Conservation (phyloP, 2,888 invertebrate species). For the Dascillus cervinus region DNA sequence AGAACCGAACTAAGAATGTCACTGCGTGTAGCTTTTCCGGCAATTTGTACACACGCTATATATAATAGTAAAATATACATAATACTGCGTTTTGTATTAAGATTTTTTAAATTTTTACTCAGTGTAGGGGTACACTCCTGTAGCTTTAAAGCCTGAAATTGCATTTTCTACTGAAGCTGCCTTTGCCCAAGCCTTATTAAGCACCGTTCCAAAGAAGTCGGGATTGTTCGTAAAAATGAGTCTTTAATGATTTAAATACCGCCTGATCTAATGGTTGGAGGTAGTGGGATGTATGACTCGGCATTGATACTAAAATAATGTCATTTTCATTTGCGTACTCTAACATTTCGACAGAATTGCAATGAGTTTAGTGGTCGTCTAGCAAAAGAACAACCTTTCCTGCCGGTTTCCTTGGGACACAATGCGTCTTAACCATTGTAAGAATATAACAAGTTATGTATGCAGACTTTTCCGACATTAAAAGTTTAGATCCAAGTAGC, state of each 20-base stretch:
- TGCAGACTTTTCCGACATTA: slow-evolving; percentile 5
- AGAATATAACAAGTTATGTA: slow-evolving; percentile 2
- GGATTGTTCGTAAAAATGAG: slow-evolving; percentile 15
- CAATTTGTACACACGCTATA: no score
- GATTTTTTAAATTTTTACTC: no score
- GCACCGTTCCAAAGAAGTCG: slow-evolving; percentile 17
- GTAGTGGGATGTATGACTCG: slow-evolving; percentile 25
- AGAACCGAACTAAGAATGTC: no score
- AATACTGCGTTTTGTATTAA: no score
- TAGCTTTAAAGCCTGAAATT: slow-evolving; percentile 11
- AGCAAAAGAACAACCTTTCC: slow-evolving; percentile 26
- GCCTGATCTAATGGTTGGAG: slow-evolving; percentile 25
- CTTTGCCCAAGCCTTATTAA: slow-evolving; percentile 13
- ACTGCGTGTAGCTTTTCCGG: no score
- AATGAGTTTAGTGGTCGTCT: slow-evolving; percentile 28
- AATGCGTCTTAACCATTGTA: slow-evolving; percentile 14
- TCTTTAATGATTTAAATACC: slow-evolving; percentile 26
- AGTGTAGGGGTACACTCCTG: no score
- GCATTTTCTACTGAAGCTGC: slow-evolving; percentile 12
- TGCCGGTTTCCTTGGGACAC: slow-evolving; percentile 25
- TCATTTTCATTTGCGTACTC: slow-evolving; percentile 23
- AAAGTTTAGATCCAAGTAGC: slow-evolving; percentile 18
- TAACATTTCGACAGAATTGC: slow-evolving; percentile 16
- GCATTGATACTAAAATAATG: slow-evolving; percentile 26
- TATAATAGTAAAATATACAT: no score